Conservation (phyloP, 2,797 vertebrate genomes). For the Pseudotriccus pelzelni region DNA sequence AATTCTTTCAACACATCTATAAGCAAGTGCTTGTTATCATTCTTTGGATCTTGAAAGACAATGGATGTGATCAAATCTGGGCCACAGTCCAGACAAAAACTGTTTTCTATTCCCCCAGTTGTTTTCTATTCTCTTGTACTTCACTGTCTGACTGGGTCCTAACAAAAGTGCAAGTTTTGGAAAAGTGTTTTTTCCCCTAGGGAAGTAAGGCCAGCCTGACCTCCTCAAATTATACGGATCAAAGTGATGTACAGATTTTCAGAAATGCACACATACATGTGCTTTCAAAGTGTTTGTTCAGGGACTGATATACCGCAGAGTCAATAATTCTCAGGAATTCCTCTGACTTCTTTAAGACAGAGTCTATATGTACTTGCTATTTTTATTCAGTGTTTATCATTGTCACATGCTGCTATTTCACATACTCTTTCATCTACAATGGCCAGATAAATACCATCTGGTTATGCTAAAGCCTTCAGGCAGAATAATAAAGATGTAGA, state of each 20-base stretch:
- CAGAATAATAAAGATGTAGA: constrained; percentile 53
- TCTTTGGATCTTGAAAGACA: neutral
- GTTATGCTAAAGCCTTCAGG: constrained; percentile 47
- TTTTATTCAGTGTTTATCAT: constrained; percentile 65
- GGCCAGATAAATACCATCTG: constrained; percentile 60
- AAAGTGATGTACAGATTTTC: constrained; percentile 30
- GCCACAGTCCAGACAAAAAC: neutral
- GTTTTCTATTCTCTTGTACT: neutral
- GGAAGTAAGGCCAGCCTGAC: constrained; percentile 9
- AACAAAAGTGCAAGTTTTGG: neutral
- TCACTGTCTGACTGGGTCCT: neutral
- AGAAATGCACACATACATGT: constrained; percentile 1
- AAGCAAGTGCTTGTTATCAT: neutral
- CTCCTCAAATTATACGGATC: neutral
- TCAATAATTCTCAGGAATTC: constrained; percentile 53
- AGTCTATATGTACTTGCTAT: constrained; percentile 49
- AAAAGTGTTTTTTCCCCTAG: neutral
- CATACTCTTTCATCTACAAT: constrained; percentile 31
- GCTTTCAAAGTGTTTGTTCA: constrained; percentile 54
- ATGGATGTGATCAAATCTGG: neutral
- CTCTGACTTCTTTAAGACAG: constrained; percentile 20
- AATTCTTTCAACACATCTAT: neutral
- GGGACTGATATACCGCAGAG: constrained; percentile 34
- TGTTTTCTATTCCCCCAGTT: neutral
- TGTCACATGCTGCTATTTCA: constrained; percentile 62